A percentile compares a stretch with the other conserved stretches of the same genome.
Conservation (phyloP, 2,797 vertebrate species). For the Takifugu ocellatus region DNA sequence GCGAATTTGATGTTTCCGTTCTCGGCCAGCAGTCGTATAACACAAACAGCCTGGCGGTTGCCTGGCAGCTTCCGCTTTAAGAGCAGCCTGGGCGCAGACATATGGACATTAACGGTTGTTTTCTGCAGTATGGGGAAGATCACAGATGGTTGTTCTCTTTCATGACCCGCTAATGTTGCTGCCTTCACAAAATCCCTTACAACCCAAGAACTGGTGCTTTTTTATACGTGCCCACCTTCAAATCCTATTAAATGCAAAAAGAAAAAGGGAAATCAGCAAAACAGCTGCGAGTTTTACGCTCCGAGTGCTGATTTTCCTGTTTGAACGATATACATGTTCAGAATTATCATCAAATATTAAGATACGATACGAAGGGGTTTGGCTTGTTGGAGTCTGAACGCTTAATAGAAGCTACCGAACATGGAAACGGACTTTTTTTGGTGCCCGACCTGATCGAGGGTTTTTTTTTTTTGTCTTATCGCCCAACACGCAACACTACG, state of each 20-base stretch:
- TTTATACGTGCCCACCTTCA: conserved; percentile 47
- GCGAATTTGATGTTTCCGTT: neutral
- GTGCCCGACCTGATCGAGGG: no score
- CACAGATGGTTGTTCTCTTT: conserved; percentile 67
- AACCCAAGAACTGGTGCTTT: conserved; percentile 42
- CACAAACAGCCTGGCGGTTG: neutral
- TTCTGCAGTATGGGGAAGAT: conserved; percentile 46
- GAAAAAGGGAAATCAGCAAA: conserved; percentile 25
- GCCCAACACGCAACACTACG: no score
- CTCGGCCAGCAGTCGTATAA: neutral
- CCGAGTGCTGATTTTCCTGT: conserved; percentile 7
- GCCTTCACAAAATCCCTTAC: conserved; percentile 53
- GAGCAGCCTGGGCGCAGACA: conserved; percentile 44
- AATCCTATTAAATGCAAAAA: conserved; percentile 53
- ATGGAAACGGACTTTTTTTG: no score
- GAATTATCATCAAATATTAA: neutral
- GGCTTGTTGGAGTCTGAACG: no score
- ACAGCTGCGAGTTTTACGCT: conserved; percentile 65
- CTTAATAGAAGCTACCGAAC: no score
- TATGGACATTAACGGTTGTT: conserved; percentile 70
- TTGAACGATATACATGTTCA: neutral
- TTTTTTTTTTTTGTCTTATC: no score
- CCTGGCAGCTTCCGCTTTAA: neutral
- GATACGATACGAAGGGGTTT: no score
- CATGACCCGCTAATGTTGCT: conserved; percentile 51